phyloP scores from a whole-genome alignment of 2,888 invertebrate species.

The Plagodis dolabraria region DNA sequence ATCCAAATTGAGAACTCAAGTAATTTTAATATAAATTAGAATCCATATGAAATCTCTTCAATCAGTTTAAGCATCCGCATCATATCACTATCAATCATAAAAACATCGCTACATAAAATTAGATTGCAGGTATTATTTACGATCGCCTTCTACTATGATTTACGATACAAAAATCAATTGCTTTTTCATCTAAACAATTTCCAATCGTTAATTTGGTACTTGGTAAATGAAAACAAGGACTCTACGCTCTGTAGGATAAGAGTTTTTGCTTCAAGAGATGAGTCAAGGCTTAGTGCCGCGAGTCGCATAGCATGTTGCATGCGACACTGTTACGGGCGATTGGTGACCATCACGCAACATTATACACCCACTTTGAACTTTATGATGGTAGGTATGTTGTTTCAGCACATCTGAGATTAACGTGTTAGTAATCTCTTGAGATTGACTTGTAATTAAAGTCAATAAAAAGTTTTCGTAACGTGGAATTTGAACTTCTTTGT shows the following conservation, averaged over 20 bases:
- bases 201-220: no score
- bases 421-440: constrained; percentile 20
- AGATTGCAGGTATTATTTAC: not conserved
- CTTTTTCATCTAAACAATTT: not conserved
- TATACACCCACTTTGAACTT: constrained; percentile 23
- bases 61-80: not conserved
- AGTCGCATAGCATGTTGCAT: constrained; percentile 40
- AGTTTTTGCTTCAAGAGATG: constrained; percentile 38
- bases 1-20: not conserved
- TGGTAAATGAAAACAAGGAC: constrained; percentile 31
- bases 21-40: not conserved
- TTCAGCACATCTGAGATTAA: constrained; percentile 19
- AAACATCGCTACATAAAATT: not conserved
- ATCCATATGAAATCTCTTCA: not conserved
- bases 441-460: constrained; percentile 19
- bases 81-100: not conserved
- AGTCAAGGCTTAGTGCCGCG: constrained; percentile 48
- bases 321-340: constrained; percentile 32
- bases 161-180: not conserved
- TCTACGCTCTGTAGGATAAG: constrained; percentile 42
- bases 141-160: not conserved
- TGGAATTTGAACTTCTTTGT: constrained; percentile 12
- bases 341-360: constrained; percentile 35
- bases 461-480: constrained; percentile 24
- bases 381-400: constrained; percentile 12